Evolutionary conservation across 2,797 vertebrate species (phyloP).

Genomic region (Peromyscus aztecus): DNA sequence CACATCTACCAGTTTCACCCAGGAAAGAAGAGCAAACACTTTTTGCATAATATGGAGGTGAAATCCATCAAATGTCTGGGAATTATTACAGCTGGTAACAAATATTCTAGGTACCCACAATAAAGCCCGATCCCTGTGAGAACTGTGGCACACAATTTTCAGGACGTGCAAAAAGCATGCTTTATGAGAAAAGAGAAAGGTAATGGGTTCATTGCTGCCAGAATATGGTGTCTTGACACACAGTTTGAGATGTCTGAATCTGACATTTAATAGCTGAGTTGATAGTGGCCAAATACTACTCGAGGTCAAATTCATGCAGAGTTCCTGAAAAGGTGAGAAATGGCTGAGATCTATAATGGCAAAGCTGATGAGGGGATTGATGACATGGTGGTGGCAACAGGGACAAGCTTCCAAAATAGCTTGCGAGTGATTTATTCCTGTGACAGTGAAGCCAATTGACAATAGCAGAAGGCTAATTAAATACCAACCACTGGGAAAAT

Average conservation of each 20-base stretch:
- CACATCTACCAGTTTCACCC: neutral
- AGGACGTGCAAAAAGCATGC: slow-evolving; percentile 58
- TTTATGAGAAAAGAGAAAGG: slow-evolving; percentile 39
- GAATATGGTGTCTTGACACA: slow-evolving; percentile 83
- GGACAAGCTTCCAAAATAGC: slow-evolving; percentile 72
- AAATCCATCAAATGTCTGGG: slow-evolving; percentile 66
- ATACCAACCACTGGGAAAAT: slow-evolving; percentile 68
- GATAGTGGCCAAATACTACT: slow-evolving; percentile 87
- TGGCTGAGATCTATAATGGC: slow-evolving; percentile 83
- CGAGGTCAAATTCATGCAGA: slow-evolving; percentile 83
- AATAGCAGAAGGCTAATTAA: slow-evolving; percentile 79
- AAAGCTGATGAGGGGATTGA: slow-evolving; percentile 84
- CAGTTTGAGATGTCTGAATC: slow-evolving; percentile 86
- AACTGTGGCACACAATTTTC: slow-evolving; percentile 68
- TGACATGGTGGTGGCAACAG: slow-evolving; percentile 76
- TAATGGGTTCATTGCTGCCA: slow-evolving; percentile 82
- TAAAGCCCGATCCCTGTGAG: slow-evolving; percentile 62
- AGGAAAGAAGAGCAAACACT: slow-evolving; percentile 23
- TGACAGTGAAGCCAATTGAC: slow-evolving; percentile 47
- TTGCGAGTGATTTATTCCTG: slow-evolving; percentile 71
- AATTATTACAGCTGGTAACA: slow-evolving; percentile 63
- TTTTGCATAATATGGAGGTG: slow-evolving; percentile 72
- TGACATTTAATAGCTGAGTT: slow-evolving; percentile 90
- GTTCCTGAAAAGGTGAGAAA: slow-evolving; percentile 87
- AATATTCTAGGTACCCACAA: slow-evolving; percentile 58